These are phyloP conservation scores for Neodiprion pinetum DNA, from an alignment of 1,140 invertebrate species.

Conservation along the genomic window DNA sequence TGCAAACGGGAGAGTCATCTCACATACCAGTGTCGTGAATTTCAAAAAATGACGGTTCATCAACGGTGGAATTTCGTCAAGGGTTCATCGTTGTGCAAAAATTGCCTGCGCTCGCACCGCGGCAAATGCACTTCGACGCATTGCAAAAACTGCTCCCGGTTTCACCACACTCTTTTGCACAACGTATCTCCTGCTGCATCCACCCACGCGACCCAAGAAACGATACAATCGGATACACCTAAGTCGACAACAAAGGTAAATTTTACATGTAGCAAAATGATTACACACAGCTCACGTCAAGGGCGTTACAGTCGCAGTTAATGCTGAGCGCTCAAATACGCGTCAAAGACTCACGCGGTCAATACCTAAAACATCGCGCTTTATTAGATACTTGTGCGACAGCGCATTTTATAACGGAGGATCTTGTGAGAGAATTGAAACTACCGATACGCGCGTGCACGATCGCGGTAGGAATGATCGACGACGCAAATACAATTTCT, in stretches of 20 bases:
- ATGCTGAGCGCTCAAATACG: conserved; percentile 28
- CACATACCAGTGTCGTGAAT: conserved; percentile 17
- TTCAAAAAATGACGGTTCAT: conserved; percentile 22
- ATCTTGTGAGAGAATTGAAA: conserved; percentile 23
- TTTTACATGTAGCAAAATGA: conserved; percentile 14
- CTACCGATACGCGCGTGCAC: conserved; percentile 17
- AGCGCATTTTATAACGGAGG: conserved; percentile 27
- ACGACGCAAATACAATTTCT: conserved; percentile 21
- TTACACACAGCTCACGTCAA: conserved; percentile 20
- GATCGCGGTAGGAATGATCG: conserved; percentile 17
- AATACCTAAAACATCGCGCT: conserved; percentile 16
- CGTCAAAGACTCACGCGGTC: conserved; percentile 13
- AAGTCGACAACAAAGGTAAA: conserved; percentile 12
- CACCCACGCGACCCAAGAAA: background rate
- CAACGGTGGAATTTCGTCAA: conserved; percentile 21
- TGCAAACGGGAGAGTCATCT: conserved; percentile 14
- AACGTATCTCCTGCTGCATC: background rate
- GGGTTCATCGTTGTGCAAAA: background rate
- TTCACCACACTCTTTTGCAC: conserved; percentile 19
- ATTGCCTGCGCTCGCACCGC: conserved; percentile 8
- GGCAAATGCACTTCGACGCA: conserved; percentile 16
- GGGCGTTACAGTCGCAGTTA: conserved; percentile 19
- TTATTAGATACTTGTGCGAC: conserved; percentile 26
- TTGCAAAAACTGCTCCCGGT: conserved; percentile 21
- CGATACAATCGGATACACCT: background rate